Conservation (phyloP, 2,888 invertebrate genomes). For the Cantharis rustica region DNA sequence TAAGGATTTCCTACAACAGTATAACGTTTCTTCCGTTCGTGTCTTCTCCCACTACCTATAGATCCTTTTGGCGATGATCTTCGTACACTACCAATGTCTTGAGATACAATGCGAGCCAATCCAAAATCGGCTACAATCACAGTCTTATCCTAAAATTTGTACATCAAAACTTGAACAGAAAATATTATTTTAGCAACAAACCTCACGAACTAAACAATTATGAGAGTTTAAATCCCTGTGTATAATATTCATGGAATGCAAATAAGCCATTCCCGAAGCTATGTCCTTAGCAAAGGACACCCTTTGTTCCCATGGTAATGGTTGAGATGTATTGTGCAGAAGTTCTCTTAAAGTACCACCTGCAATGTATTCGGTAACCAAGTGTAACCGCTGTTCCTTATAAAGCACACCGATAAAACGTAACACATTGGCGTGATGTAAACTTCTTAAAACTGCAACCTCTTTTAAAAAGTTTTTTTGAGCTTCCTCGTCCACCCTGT, state of each 20-base stretch:
- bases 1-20: conserved; percentile 97
- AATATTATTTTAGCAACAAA: conserved; percentile 45
- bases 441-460: conserved; percentile 84
- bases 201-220: conserved; percentile 89
- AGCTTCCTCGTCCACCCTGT: conserved; percentile 91
- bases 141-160: conserved; percentile 72
- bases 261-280: conserved; percentile 90
- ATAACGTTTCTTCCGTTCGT: conserved; percentile 83
- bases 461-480: conserved; percentile 94
- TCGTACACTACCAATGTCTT: conserved; percentile 52
- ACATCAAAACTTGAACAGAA: background rate
- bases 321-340: conserved; percentile 72
- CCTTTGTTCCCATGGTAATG: conserved; percentile 79
- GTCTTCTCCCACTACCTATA: conserved; percentile 52
- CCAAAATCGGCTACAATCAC: conserved; percentile 97
- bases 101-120: conserved; percentile 79
- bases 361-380: conserved; percentile 91
- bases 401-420: conserved; percentile 92
- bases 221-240: conserved; percentile 95
- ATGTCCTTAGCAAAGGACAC: conserved; percentile 90
- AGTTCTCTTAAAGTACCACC: conserved; percentile 89
- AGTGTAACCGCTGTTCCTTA: conserved; percentile 87
- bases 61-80: conserved; percentile 49
- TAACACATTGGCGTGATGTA: conserved; percentile 88
- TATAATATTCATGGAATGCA: conserved; percentile 93